Evolutionary conservation across 2,797 vertebrate species (phyloP), one percentile per base, ranked within the genome.

Genomic region (Diplodus puntazzo): DNA sequence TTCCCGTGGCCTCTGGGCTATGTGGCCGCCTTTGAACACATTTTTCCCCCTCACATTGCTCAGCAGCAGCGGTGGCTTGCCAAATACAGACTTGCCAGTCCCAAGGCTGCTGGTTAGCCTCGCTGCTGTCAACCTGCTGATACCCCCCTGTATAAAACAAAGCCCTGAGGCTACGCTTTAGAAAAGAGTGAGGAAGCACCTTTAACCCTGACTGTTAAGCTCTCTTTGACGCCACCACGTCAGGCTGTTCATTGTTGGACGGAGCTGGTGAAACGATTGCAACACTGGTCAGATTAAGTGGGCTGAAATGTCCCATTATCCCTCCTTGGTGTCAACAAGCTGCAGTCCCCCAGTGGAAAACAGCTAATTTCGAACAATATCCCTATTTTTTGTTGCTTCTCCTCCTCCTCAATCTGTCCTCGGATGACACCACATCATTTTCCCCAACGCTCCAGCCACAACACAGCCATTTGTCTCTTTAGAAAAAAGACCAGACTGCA

Each of bases 311-410:
- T 81, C 69, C 84, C 76, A 87, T 93, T 90, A 83, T 93, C 50
- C 73, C 70, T 82, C 79, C 79, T 77, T 25, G 11, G 74, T 87
- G 82, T 86, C 82, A 82, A 69, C 72, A 77, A 75, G 72, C 79
- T 70, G 75, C 81, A 77, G 67, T 75, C 87, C 87, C 83, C 69
- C 85, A 69, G 0, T 80, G 87, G 91, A 92, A 92, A 89, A 77
- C 77, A 73, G 81, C 84, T 75, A 18, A 70, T 77, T 85, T 53
- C 50, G 82, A 91, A 92, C 91, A 93, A 89, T 92, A 87, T 79
- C 69, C 63, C 85, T 72, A 65, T 89, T 89, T 86, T 68, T 85
- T 61, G 49, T 23, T 59, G 13, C 61, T 45, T 20, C 34, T 78
- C 58, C 81, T 83, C 80, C 87, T 85, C 81, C 87, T 79, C 81